phyloP scores from a whole-genome alignment of 2,113 vertebrate genomes.

The Cyrtonyx montezumae region DNA sequence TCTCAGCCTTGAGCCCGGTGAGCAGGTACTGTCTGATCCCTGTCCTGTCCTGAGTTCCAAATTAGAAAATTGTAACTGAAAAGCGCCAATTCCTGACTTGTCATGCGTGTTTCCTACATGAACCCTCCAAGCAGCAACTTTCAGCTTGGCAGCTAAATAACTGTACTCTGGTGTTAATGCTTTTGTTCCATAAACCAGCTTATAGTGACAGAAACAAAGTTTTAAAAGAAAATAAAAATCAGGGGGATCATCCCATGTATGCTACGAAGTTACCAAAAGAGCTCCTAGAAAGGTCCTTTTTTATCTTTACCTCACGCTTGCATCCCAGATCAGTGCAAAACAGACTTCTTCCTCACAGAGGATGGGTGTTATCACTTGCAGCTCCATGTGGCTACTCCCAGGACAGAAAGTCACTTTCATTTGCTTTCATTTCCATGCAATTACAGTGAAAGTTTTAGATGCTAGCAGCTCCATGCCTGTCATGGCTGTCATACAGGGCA shows the following conservation, averaged over 20 bases:
- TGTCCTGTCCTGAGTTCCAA: not conserved
- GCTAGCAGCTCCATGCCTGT: not conserved
- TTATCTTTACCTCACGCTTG: not conserved
- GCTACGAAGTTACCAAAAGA: not conserved
- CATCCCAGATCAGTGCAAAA: not conserved
- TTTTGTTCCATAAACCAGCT: not conserved
- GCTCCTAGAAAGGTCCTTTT: not conserved
- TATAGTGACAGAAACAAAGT: not conserved
- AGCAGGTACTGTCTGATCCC: not conserved
- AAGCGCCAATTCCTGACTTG: not conserved
- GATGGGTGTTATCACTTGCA: not conserved
- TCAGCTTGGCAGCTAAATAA: not conserved
- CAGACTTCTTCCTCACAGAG: not conserved
- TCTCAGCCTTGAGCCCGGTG: not conserved
- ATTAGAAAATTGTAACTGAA: not conserved
- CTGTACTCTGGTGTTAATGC: not conserved
- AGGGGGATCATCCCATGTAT: not conserved
- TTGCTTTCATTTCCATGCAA: not conserved
- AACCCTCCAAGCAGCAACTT: not conserved
- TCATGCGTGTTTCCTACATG: not conserved
- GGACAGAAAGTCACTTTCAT: not conserved
- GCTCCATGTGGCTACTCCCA: not conserved
- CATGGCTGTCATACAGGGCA: not conserved
- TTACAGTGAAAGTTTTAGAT: not conserved
- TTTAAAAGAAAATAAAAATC: not conserved